Base-by-base conservation (phyloP, 1,140 invertebrate species). In the Amyelois transitella region DNA sequence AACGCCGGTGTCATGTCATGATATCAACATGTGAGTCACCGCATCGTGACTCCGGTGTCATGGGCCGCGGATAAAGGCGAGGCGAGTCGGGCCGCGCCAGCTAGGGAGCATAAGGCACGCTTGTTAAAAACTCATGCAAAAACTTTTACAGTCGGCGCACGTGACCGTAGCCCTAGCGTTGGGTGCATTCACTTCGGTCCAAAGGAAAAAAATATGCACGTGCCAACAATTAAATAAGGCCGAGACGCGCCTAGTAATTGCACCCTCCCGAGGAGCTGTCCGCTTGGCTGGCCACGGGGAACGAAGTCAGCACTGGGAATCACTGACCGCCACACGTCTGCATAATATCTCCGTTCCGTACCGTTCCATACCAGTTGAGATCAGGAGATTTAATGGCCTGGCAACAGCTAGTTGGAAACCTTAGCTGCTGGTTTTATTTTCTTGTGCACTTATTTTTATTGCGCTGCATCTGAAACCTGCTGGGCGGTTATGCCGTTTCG, bases 171-270 rank as follows among this genome's bases (percentile, higher is more conserved):
- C 60, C 57, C 57, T 54, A 48, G 44, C 55, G 55, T 63, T 61
- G 58, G 64, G 68, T 64, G 73, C 69, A 70, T 75, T 78, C 63
- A 75, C 66, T 58, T 58, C 52, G 58, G 62, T 62, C 62, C 53
- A 38, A 20, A 18, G 45, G 56, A 58, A 77, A 80, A 78, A 85
- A 78, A 70, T 62, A 55, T 75, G 72, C 84, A 80, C 84, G 84
- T 80, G 84, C 81, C 82, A 70, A 49, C 73, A 77, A 80, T 87
- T 85, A 83, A 65, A 51, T 71, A 66, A 70, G 73, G 70, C 71
- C 69, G 65, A 64, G 62, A 45, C 55, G 58, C 25, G 56, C 53
- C 60, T 38, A 14, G 64, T 68, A 66, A 68, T 70, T 69, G 65
- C 65, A 58, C 70, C 71, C 67, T 76, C 55, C 55, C 55, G 65